Conservation (phyloP, 2,797 vertebrate species). For the Menidia menidia region DNA sequence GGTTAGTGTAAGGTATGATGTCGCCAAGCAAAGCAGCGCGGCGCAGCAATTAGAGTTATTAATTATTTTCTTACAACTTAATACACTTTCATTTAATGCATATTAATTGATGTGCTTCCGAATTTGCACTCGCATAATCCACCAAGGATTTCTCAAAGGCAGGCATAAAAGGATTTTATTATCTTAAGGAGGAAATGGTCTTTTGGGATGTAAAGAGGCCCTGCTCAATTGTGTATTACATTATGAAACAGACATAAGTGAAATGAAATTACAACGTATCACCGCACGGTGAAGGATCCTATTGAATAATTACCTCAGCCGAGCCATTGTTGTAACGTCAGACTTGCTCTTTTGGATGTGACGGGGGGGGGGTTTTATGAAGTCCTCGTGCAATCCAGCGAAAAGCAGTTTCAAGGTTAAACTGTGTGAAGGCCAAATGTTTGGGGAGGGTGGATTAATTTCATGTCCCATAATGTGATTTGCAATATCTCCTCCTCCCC, state of each 20-base stretch:
- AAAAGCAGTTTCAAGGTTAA: slow-evolving; percentile 77
- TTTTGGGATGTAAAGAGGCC: slow-evolving; percentile 71
- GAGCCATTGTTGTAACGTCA: slow-evolving; percentile 71
- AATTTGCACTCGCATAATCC: slow-evolving; percentile 72
- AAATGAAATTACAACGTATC: slow-evolving; percentile 82
- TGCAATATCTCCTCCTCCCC: slow-evolving; percentile 68
- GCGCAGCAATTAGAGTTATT: slow-evolving; percentile 73
- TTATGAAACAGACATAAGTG: slow-evolving; percentile 77
- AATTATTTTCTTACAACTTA: slow-evolving; percentile 80
- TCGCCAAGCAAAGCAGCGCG: slow-evolving; percentile 35
- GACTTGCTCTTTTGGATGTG: slow-evolving; percentile 59
- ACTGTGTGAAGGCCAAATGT: slow-evolving; percentile 74
- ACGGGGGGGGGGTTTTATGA: slow-evolving; percentile 35
- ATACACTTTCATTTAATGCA: slow-evolving; percentile 80
- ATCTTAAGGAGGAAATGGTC: slow-evolving; percentile 79
- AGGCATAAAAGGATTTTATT: slow-evolving; percentile 81
- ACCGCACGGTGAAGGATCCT: slow-evolving; percentile 67
- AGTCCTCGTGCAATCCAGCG: slow-evolving; percentile 52
- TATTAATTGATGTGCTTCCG: slow-evolving; percentile 80
- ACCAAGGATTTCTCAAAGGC: slow-evolving; percentile 83
- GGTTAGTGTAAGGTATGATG: slow-evolving; percentile 45
- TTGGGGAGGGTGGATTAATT: slow-evolving; percentile 80
- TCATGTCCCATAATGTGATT: slow-evolving; percentile 81
- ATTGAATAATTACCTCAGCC: slow-evolving; percentile 73
- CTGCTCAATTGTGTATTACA: slow-evolving; percentile 73